Conservation (phyloP, 2,888 invertebrate genomes). For the Polyommatus iphigenia region DNA sequence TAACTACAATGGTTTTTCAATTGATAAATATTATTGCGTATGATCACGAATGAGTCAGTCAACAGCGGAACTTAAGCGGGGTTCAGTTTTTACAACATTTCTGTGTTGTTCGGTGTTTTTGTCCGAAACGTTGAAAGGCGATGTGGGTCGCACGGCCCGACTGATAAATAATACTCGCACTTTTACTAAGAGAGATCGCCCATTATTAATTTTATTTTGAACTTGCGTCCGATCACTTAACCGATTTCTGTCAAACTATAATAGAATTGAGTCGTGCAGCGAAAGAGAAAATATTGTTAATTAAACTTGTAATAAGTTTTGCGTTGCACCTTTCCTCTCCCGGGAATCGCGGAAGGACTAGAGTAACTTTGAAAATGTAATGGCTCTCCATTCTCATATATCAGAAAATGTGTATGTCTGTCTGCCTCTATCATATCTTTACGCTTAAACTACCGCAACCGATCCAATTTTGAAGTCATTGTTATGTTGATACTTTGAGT, state of each 20-base stretch:
- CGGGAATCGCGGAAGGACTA: no score
- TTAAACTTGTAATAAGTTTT: slow-evolving; percentile 2
- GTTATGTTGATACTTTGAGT: no score
- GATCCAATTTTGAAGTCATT: no score
- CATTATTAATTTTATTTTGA: slow-evolving; percentile 58
- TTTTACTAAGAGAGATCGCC: slow-evolving; percentile 69
- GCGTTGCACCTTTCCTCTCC: no score
- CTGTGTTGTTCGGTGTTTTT: slow-evolving; percentile 61
- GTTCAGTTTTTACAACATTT: slow-evolving; percentile 62
- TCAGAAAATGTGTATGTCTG: no score
- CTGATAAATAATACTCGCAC: slow-evolving; percentile 69
- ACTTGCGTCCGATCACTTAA: slow-evolving; percentile 44
- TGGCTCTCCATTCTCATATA: no score
- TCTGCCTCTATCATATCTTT: no score
- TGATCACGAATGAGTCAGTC: slow-evolving; percentile 38
- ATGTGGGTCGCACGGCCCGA: slow-evolving; percentile 67
- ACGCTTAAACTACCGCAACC: no score
- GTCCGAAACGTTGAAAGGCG: slow-evolving; percentile 51
- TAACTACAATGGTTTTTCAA: slow-evolving; percentile 34
- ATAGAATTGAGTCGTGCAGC: slow-evolving; percentile 38
- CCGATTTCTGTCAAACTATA: slow-evolving; percentile 42
- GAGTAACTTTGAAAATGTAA: no score
- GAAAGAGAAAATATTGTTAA: slow-evolving; percentile 26
- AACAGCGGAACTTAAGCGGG: slow-evolving; percentile 36
- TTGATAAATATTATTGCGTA: slow-evolving; percentile 38